A percentile compares a stretch with the other conserved stretches of the same genome.
These are phyloP conservation scores for Colius striatus DNA, from an alignment of 2,113 vertebrate species.

Conservation along the genomic window DNA sequence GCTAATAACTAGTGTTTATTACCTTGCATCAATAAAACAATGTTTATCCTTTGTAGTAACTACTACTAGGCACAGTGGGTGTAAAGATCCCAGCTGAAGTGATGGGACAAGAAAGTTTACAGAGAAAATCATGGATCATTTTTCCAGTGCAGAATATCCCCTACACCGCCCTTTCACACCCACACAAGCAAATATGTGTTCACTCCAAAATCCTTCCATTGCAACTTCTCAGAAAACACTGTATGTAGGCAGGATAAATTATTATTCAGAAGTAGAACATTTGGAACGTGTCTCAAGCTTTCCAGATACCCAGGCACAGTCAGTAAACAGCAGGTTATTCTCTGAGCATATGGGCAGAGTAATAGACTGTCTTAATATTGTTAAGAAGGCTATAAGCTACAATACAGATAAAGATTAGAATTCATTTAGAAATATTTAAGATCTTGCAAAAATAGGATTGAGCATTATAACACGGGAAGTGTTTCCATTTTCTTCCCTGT, in stretches of 20 bases:
- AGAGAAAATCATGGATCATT: neutral
- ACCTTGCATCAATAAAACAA: too few species aligned
- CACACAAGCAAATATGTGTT: conserved; percentile 10
- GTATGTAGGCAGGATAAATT: conserved; percentile 4
- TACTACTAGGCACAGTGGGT: neutral
- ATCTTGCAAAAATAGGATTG: neutral
- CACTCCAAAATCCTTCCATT: neutral
- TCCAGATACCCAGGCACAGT: neutral
- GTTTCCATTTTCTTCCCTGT: neutral
- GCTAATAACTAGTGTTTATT: neutral
- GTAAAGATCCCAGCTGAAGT: neutral
- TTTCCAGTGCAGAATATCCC: neutral
- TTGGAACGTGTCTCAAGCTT: neutral
- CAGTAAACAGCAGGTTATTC: neutral
- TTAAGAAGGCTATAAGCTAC: neutral
- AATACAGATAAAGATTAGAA: neutral
- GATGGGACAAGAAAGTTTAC: neutral
- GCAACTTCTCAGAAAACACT: neutral
- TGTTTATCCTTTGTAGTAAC: neutral
- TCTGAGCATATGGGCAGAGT: neutral
- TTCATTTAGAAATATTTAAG: neutral
- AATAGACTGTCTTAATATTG: neutral
- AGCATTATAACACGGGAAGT: neutral
- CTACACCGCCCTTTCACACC: neutral
- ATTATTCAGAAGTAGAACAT: neutral